Evolutionary conservation across 2,888 invertebrate genomes (phyloP).

Genomic region (Hirtodrosophila histrioides): DNA sequence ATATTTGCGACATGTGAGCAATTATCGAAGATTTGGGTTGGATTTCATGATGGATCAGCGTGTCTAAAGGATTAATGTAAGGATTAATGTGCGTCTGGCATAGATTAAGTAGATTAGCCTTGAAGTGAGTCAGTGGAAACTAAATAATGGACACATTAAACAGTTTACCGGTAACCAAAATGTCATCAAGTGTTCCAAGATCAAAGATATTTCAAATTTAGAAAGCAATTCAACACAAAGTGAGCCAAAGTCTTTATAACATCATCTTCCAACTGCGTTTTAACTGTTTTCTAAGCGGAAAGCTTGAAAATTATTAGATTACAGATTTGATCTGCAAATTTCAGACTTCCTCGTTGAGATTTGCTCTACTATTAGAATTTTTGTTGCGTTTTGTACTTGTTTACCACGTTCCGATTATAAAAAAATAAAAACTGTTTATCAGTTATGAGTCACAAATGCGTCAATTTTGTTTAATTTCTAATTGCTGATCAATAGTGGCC

Average conservation of each 20-base stretch:
- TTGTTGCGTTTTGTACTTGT: conserved; percentile 7
- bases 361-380: not conserved
- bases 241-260: not conserved
- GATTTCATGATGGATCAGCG: conserved; percentile 42
- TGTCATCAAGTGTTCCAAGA: not conserved
- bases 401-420: conserved; percentile 5
- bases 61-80: conserved; percentile 13
- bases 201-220: not conserved
- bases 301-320: conserved; percentile 2
- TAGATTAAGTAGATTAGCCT: conserved; percentile 15
- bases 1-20: conserved; percentile 17
- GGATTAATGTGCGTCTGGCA: conserved; percentile 1
- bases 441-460: conserved; percentile 61
- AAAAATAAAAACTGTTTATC: conserved; percentile 39
- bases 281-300: conserved; percentile 4
- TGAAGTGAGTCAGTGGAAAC: not conserved
- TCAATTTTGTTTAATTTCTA: conserved; percentile 48
- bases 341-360: conserved; percentile 22
- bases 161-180: not conserved
- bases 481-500: conserved; percentile 43
- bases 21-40: conserved; percentile 7
- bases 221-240: conserved; percentile 4
- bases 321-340: conserved; percentile 21
- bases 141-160: conserved; percentile 10
- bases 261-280: conserved; percentile 1